Evolutionary conservation across 2,888 invertebrate genomes (phyloP).

Genomic region (Watsonalla cultraria): DNA sequence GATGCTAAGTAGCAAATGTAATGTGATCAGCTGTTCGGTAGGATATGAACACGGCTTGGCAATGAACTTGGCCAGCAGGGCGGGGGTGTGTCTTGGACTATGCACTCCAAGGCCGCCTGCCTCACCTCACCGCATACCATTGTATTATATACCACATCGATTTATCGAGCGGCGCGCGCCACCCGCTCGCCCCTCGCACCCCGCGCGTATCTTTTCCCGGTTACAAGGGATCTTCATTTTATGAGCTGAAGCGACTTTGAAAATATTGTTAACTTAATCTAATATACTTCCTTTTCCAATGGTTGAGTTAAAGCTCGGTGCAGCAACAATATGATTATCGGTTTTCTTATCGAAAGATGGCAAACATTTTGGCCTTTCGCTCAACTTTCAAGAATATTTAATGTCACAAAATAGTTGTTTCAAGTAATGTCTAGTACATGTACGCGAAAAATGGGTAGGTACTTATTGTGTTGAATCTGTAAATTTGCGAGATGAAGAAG

Average conservation of each 20-base stretch:
- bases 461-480: too few species aligned
- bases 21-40: conserved; percentile 17
- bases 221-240: conserved; percentile 30
- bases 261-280: conserved; percentile 6
- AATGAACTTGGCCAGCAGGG: conserved; percentile 67
- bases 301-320: not conserved
- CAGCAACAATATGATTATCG: not conserved
- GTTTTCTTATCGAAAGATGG: not conserved
- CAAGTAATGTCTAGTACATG: too few species aligned
- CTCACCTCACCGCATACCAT: conserved; percentile 51
- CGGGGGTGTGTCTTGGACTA: conserved; percentile 73
- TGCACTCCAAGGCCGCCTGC: conserved; percentile 65
- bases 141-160: conserved; percentile 65
- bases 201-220: conserved; percentile 41
- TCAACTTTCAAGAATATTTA: too few species aligned
- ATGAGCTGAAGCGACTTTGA: conserved; percentile 16
- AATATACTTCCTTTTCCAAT: not conserved
- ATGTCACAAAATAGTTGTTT: too few species aligned
- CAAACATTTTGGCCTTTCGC: too few species aligned
- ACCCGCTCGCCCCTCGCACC: conserved; percentile 46
- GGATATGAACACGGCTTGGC: conserved; percentile 51
- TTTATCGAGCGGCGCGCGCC: conserved; percentile 77
- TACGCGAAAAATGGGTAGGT: too few species aligned
- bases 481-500: too few species aligned
- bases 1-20: not conserved